phyloP scores from a whole-genome alignment of 2,888 invertebrate genomes.

The Spisula solida region DNA sequence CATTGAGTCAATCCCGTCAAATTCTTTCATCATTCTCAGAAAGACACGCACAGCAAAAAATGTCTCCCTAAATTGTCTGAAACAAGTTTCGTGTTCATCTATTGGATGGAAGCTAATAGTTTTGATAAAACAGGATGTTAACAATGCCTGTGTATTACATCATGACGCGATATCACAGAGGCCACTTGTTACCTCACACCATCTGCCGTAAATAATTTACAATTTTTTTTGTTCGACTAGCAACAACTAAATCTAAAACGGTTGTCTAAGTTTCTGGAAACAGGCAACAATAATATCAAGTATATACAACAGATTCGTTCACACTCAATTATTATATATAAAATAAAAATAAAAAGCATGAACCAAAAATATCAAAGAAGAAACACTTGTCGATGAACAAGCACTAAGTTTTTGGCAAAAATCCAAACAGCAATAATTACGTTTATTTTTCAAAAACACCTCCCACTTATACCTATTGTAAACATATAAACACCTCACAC shows the following conservation, averaged over 20 bases:
- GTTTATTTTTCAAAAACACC: constrained; percentile 4
- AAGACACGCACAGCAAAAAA: neutral
- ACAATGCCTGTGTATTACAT: constrained; percentile 21
- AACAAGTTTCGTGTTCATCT: neutral
- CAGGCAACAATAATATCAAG: neutral
- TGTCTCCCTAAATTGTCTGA: neutral
- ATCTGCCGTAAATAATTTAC: constrained; percentile 4
- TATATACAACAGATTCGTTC: neutral
- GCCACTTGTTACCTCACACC: neutral
- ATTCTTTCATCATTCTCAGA: neutral
- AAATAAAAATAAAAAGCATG: neutral
- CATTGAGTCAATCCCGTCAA: too few relatives aligned
- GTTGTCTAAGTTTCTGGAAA: neutral
- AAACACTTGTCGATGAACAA: neutral
- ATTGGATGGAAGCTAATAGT: neutral
- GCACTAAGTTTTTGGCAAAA: neutral
- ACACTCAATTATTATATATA: neutral
- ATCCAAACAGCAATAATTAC: neutral
- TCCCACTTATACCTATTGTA: neutral
- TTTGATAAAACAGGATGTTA: neutral
- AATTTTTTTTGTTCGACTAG: neutral
- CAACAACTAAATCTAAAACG: neutral
- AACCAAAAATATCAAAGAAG: neutral
- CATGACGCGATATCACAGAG: neutral
- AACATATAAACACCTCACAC: too few relatives aligned